These are phyloP conservation scores for Scytalopus superciliaris DNA, from an alignment of 2,113 vertebrate species.

Conservation along the genomic window DNA sequence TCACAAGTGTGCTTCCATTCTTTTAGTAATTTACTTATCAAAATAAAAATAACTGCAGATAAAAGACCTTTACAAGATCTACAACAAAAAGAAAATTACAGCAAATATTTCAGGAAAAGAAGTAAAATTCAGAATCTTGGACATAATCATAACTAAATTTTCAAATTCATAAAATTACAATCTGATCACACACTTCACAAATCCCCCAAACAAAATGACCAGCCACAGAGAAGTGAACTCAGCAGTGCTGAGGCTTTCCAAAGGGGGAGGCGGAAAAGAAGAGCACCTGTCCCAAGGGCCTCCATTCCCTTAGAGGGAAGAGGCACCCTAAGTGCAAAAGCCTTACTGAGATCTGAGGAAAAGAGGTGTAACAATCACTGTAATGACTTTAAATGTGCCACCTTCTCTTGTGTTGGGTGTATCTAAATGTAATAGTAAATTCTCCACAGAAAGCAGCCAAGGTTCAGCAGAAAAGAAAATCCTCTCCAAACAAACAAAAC, in stretches of 20 bases:
- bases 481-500: not conserved
- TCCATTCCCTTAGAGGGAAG: too few species aligned
- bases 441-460: not conserved
- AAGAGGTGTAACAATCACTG: not conserved
- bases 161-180: not conserved
- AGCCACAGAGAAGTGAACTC: not conserved
- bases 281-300: too few species aligned
- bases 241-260: not conserved
- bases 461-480: not conserved
- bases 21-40: not conserved
- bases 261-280: not conserved
- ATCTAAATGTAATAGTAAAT: not conserved
- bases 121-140: not conserved
- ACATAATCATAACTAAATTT: not conserved
- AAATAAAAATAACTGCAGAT: not conserved
- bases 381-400: not conserved
- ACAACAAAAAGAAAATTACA: not conserved
- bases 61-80: not conserved
- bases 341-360: constrained; percentile 12
- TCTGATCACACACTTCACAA: not conserved
- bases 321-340: not conserved
- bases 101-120: not conserved
- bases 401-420: not conserved
- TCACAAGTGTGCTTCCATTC: not conserved
- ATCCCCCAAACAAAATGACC: not conserved